These are phyloP conservation scores for Trissolcus japonicus DNA, from an alignment of 2,888 invertebrate species.

Conservation along the genomic window DNA sequence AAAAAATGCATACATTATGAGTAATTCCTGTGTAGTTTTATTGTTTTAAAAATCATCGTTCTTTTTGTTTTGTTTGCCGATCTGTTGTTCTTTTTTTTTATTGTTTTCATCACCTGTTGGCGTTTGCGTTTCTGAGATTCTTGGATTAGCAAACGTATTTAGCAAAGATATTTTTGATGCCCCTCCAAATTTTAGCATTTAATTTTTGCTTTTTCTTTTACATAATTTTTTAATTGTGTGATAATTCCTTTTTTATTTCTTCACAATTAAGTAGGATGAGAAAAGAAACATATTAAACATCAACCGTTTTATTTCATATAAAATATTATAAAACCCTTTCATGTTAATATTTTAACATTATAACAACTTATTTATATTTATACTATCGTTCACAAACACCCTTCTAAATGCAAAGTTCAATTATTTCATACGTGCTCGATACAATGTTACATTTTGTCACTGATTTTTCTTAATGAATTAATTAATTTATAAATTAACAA, in stretches of 20 bases:
- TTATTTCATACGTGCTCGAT: no score
- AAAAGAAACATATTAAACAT: no score
- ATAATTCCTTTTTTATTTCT: no score
- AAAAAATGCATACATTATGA: slow-evolving; percentile 55
- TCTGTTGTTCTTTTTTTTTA: slow-evolving; percentile 5
- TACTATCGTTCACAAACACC: no score
- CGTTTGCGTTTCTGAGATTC: slow-evolving; percentile 19
- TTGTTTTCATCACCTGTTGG: slow-evolving; percentile 8
- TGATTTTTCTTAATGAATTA: no score
- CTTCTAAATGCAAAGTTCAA: no score
- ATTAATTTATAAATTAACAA: no score
- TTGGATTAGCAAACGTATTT: slow-evolving; percentile 22
- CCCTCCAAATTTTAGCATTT: slow-evolving; percentile 17
- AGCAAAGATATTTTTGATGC: slow-evolving; percentile 25
- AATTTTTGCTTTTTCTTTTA: not conserved
- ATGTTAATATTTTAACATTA: not conserved
- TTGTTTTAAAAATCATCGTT: slow-evolving; percentile 42
- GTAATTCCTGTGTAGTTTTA: slow-evolving; percentile 53
- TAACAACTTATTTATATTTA: not conserved
- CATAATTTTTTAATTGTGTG: no score
- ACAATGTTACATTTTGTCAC: no score
- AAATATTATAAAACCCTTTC: not conserved
- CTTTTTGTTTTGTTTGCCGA: slow-evolving; percentile 10
- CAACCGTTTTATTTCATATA: slow-evolving; percentile 6
- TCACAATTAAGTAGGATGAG: no score